Percentiles rank a stretch among this genome's conserved stretches.
phyloP scores from a whole-genome alignment of 2,797 vertebrate species.

The Gymnopithys bicolor region DNA sequence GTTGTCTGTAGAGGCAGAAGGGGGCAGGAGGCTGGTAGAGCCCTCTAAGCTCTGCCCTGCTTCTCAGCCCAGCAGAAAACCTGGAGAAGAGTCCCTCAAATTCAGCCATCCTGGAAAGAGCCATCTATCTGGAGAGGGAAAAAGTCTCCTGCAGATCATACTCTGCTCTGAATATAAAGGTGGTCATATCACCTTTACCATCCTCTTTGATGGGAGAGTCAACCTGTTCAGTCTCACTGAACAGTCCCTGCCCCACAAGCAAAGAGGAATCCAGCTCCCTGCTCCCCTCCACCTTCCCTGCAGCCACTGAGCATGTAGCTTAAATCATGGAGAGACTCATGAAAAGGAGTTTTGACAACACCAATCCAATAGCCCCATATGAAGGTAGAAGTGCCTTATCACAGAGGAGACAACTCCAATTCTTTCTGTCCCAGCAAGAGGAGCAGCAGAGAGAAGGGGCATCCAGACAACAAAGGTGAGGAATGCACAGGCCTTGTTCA shows the following conservation, averaged over 20 bases:
- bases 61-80: too few species aligned
- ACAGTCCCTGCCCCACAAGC: not conserved
- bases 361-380: not conserved
- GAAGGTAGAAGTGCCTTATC: not conserved
- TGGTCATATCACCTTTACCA: not conserved
- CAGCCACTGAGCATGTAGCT: not conserved
- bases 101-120: too few species aligned
- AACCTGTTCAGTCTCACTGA: not conserved
- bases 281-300: not conserved
- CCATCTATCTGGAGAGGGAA: not conserved
- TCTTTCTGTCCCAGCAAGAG: not conserved
- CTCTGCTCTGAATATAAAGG: not conserved
- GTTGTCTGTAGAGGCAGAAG: too few species aligned
- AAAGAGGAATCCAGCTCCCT: not conserved
- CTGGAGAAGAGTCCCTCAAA: too few species aligned
- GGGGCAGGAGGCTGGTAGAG: too few species aligned
- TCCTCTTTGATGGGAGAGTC: not conserved
- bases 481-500: not conserved
- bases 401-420: not conserved
- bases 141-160: not conserved
- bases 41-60: too few species aligned
- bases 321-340: not conserved
- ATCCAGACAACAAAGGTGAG: not conserved
- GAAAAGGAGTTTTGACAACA: not conserved
- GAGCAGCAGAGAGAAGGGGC: not conserved